Evolutionary conservation across 1,140 invertebrate species (phyloP), one percentile per base, ranked within the genome.

Genomic region (Dermatophagoides farinae): DNA sequence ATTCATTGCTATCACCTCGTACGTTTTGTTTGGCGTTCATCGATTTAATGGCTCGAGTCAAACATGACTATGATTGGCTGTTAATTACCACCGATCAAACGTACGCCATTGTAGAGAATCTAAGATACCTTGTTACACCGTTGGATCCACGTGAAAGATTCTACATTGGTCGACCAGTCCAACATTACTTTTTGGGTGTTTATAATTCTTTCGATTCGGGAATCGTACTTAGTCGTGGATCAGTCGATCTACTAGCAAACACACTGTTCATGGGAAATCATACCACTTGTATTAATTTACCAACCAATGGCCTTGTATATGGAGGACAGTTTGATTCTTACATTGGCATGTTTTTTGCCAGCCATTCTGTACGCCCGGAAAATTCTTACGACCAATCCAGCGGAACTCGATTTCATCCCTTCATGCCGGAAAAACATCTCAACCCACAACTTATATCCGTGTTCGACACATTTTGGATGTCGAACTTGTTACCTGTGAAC

Each of bases 61-160:
- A 44, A 11, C 38, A 44, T 44, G n/a, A 52, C 22, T 74, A 69
- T 59, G 68, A 73, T 37, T 73, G 71, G 71, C 67, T 74, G 46
- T 55, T 73, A 18, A 70, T 75, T 50, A 70, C 70, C 20, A 72
- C 74, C 62, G 72, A 73, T 59, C 66, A 69, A 46, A 74, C 72
- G 0, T 72, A 69, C 64, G 73, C 71, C 12, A 67, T 75, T 18
- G 57, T 74, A 40, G 73, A 73, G 61, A 73, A 73, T 61, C 59
- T 74, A 14, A 51, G 67, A 12, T 61, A 66, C 46, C 64, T 66
- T 61, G 62, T 68, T 4, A 63, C 67, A 37, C 38, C 65, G 16
- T 52, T 68, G n/a, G 64, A 67, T 44, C 47, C 57, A 40, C 51
- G 49, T 23, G 6, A 59, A 31, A 50, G 52, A n/a, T 64, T 61